Conservation (phyloP, 1,140 invertebrate species). For the Bilobella aurantiaca region DNA sequence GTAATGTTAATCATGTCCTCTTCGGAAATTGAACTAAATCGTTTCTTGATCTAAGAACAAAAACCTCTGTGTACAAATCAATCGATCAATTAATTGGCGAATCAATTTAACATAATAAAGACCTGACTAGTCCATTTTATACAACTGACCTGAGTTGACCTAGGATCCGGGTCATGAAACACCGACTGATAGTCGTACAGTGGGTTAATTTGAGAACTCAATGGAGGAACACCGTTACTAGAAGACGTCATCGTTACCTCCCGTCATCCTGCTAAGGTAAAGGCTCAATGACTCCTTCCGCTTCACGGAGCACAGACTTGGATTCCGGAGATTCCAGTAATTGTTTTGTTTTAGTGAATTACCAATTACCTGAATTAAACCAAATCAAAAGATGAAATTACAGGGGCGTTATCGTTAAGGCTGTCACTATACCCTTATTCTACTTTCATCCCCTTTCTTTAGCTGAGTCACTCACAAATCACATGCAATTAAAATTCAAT, state of each 20-base stretch:
- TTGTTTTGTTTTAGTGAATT: too few species aligned
- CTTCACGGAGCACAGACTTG: background rate
- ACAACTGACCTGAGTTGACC: background rate
- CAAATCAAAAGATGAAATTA: too few species aligned
- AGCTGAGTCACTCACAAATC: too few species aligned
- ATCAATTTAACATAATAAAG: too few species aligned
- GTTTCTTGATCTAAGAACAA: background rate
- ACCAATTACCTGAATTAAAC: too few species aligned
- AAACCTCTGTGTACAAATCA: background rate
- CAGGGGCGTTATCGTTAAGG: too few species aligned
- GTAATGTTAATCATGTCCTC: constrained; percentile 58
- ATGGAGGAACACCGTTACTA: background rate
- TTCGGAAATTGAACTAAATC: constrained; percentile 40
- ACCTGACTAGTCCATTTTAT: background rate
- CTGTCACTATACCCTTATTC: too few species aligned
- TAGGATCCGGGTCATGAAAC: background rate
- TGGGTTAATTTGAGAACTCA: background rate
- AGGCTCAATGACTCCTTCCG: background rate
- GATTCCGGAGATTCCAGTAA: background rate
- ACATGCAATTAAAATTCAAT: too few species aligned
- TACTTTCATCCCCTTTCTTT: too few species aligned
- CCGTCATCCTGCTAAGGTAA: background rate
- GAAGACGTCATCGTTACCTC: background rate
- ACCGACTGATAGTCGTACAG: background rate
- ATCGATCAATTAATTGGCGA: too few species aligned